Base-by-base conservation (phyloP, 2,888 invertebrate genomes). In the Mechanitis messenoides region DNA sequence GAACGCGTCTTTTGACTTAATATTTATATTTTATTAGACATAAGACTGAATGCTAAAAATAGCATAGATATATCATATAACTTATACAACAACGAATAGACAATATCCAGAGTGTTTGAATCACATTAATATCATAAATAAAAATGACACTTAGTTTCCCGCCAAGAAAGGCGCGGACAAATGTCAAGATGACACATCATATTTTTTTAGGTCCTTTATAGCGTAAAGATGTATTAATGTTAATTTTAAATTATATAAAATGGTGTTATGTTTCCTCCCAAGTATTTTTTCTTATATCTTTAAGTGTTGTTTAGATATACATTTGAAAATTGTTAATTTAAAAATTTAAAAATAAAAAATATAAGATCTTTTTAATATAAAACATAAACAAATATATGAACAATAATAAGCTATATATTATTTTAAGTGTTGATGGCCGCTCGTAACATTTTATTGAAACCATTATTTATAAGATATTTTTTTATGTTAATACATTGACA, bases 171-270 rank as follows among this genome's bases (percentile, higher is more conserved):
- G 60, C 58, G 66, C 67, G 62, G 59, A 65, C 64, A 63, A 60
- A 64, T 66, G 64, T 67, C 68, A 69, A 61, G 12, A 61, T 68
- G 70, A 68, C 68, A 69, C 64, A 66, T 69, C 28, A 53, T 53
- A 58, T 65, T 68, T 65, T 20, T 69, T 58, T 55, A 59, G 31
- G 45, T 20, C 42, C 28, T 47, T 55, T 58, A 61, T 55, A 28
- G 47, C 54, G 28, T 55, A 38, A 45, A 61, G 53, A 28, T 53
- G 42, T 45, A 33, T 31, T 50, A 50, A 50, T 50, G 50, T 50
- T 50, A 50, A 31, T 50, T 31, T 50, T 50, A 28, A n/a, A n/a
- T 28, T 47, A 42, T 42, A 42, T 42, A 42, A 6, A 50, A 6
- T 33, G 33, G 58, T 12, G 47, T 45, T 12, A 33, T 35, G 45